Evolutionary conservation across 2,888 invertebrate species (phyloP).

Genomic region (Xanthorhoe designata): DNA sequence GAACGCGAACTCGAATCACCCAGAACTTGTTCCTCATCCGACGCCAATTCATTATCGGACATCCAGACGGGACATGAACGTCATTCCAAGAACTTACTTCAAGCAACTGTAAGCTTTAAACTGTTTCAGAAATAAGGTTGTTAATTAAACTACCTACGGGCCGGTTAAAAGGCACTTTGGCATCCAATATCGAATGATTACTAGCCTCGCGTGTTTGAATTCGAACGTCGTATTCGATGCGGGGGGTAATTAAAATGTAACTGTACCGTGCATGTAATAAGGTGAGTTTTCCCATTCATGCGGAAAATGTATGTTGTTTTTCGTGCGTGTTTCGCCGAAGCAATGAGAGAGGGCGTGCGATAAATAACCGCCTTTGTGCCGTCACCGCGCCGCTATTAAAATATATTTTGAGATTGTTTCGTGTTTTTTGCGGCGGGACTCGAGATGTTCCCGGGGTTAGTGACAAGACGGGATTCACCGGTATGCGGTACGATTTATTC

Average conservation of each 20-base stretch:
- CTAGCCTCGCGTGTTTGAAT: conserved; percentile 72
- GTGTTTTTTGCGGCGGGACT: conserved; percentile 66
- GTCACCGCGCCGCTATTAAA: conserved; percentile 83
- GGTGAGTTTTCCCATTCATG: conserved; percentile 58
- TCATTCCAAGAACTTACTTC: conserved; percentile 52
- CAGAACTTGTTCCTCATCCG: conserved; percentile 74
- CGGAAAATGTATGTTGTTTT: conserved; percentile 70
- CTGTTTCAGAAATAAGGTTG: conserved; percentile 40
- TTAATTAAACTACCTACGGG: conserved; percentile 45
- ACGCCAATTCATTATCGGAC: conserved; percentile 81
- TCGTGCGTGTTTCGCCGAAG: conserved; percentile 68
- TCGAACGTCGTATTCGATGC: conserved; percentile 70
- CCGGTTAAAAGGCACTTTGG: conserved; percentile 73
- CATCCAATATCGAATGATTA: conserved; percentile 81
- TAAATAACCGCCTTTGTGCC: conserved; percentile 85
- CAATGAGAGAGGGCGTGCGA: conserved; percentile 85
- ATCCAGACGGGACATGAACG: conserved; percentile 74
- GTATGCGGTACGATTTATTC: conserved; percentile 62
- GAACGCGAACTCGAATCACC: conserved; percentile 68
- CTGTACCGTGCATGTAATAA: conserved; percentile 58
- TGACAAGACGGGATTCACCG: conserved; percentile 52
- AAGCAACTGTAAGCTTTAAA: conserved; percentile 47
- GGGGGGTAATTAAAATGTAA: conserved; percentile 57
- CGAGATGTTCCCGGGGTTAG: conserved; percentile 56
- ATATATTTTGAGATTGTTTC: conserved; percentile 80